Evolutionary conservation across 2,888 invertebrate genomes (phyloP).

Genomic region (Drosophila nr. medialis): DNA sequence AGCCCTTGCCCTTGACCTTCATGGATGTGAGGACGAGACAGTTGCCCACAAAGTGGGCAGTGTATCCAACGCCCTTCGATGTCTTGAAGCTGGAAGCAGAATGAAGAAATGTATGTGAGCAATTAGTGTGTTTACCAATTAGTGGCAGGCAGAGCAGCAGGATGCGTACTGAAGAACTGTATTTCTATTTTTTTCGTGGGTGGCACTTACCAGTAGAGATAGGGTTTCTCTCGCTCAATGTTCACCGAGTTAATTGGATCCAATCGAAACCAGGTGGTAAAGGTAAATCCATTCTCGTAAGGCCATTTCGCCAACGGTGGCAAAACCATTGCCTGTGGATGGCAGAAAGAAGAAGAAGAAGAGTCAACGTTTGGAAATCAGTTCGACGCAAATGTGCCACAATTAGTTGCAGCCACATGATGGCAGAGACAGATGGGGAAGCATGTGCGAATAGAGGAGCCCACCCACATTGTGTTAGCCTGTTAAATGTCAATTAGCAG

Average conservation of each 20-base stretch:
- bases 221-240: conserved; percentile 99
- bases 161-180: not conserved
- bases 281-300: conserved; percentile 99
- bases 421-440: not conserved
- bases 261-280: conserved; percentile 99
- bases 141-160: not conserved
- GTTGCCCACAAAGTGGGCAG: conserved; percentile 99
- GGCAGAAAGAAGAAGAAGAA: not conserved
- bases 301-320: conserved; percentile 99
- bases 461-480: not conserved
- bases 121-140: conserved; percentile 42
- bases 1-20: conserved; percentile 99
- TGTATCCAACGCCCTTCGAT: conserved; percentile 99
- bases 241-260: conserved; percentile 99
- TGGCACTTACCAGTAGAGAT: conserved; percentile 95
- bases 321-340: conserved; percentile 94
- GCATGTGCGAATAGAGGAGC: not conserved
- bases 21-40: conserved; percentile 99
- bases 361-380: not conserved
- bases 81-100: conserved; percentile 95
- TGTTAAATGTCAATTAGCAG: conserved; percentile 53
- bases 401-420: conserved; percentile 22
- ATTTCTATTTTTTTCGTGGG: not conserved
- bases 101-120: conserved; percentile 5
- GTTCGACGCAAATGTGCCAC: conserved; percentile 11